Percentiles rank a stretch among this genome's conserved stretches.
Conservation (phyloP, 2,888 invertebrate species). For the Sinodicranocentrus sp. region DNA sequence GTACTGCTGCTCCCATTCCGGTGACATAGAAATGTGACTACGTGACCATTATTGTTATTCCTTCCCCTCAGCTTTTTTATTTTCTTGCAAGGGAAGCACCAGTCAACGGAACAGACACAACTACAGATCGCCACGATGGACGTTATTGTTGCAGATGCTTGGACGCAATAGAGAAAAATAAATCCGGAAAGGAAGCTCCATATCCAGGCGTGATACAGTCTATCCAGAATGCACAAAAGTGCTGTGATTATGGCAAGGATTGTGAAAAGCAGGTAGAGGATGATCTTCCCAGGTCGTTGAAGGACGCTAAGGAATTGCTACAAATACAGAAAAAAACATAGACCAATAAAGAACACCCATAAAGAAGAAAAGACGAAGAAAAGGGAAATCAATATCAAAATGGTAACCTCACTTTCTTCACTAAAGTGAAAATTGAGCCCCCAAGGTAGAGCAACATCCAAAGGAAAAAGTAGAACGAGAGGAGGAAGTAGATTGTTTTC, state of each 20-base stretch:
- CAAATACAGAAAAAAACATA: neutral
- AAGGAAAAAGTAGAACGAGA: conserved; percentile 72
- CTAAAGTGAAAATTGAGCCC: conserved; percentile 66
- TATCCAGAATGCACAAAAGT: conserved; percentile 66
- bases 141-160: conserved; percentile 68
- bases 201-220: conserved; percentile 70
- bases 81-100: conserved; percentile 60
- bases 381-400: conserved; percentile 33
- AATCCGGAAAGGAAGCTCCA: conserved; percentile 68
- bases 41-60: conserved; percentile 35
- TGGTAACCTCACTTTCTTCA: neutral
- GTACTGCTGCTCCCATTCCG: conserved; percentile 58
- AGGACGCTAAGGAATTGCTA: conserved; percentile 61
- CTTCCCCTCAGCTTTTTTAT: conserved; percentile 49
- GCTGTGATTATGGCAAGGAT: conserved; percentile 67
- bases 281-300: conserved; percentile 68
- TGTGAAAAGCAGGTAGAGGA: conserved; percentile 69
- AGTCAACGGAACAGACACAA: conserved; percentile 57
- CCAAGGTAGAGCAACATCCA: conserved; percentile 71
- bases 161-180: conserved; percentile 72
- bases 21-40: conserved; percentile 58
- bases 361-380: neutral
- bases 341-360: conserved; percentile 1
- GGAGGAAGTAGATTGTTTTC: conserved; percentile 71
- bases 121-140: conserved; percentile 65